phyloP scores from a whole-genome alignment of 2,888 invertebrate species.

The Priocnemis perturbator region DNA sequence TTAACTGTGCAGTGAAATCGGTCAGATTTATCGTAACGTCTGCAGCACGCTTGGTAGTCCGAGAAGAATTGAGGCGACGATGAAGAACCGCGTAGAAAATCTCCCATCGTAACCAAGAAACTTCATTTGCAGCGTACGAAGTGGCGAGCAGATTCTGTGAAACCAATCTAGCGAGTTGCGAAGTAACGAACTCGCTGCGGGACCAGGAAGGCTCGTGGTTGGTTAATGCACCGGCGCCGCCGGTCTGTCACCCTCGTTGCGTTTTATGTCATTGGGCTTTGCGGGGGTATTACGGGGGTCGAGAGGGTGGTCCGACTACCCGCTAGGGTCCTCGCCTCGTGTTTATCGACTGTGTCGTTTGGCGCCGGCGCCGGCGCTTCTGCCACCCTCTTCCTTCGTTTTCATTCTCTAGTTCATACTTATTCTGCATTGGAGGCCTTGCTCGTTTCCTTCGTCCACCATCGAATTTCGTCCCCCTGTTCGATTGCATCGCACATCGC shows the following conservation, averaged over 20 bases:
- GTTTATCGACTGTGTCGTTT: slow-evolving; percentile 55
- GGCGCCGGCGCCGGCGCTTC: slow-evolving; percentile 52
- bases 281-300: slow-evolving; percentile 46
- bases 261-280: slow-evolving; percentile 65
- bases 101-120: too few relatives aligned
- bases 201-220: too few relatives aligned
- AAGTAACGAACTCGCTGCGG: too few relatives aligned
- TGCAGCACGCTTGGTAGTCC: too few relatives aligned
- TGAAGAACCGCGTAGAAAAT: too few relatives aligned
- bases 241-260: slow-evolving; percentile 54
- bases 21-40: too few relatives aligned
- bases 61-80: too few relatives aligned
- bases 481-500: too few relatives aligned
- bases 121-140: too few relatives aligned
- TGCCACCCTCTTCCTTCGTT: slow-evolving; percentile 25
- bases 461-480: not conserved
- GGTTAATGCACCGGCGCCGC: not conserved
- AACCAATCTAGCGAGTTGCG: too few relatives aligned
- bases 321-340: slow-evolving; percentile 21
- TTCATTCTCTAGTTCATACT: not conserved
- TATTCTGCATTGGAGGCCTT: not conserved
- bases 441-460: not conserved
- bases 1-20: too few relatives aligned
- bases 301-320: slow-evolving; percentile 21
- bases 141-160: too few relatives aligned